Evolutionary conservation across 2,113 vertebrate species (phyloP).

Genomic region (Copsychus sechellarum): DNA sequence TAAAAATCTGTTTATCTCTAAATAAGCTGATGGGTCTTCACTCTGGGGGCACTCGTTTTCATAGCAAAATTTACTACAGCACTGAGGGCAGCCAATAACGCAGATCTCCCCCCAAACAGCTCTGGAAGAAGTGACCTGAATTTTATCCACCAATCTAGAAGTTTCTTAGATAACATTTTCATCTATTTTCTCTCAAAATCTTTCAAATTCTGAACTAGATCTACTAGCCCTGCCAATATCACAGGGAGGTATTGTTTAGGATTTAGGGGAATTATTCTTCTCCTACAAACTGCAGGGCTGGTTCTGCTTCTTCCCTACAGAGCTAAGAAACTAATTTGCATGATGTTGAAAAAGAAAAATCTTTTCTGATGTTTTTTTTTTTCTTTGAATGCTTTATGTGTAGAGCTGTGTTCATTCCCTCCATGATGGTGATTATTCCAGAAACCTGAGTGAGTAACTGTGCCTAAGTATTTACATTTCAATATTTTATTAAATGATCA

Average conservation of each 20-base stretch:
- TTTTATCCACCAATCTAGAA: background rate
- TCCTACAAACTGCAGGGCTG: background rate
- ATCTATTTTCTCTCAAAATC: background rate
- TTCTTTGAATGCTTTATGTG: background rate
- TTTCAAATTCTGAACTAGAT: background rate
- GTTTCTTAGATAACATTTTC: background rate
- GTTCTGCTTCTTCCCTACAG: background rate
- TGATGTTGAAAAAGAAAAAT: constrained; percentile 3
- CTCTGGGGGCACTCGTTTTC: background rate
- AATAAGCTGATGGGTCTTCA: background rate
- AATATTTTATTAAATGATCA: constrained; percentile 48
- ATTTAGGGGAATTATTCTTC: background rate
- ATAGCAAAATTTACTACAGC: background rate
- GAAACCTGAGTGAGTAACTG: background rate
- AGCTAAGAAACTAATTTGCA: constrained; percentile 31
- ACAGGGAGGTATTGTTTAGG: background rate
- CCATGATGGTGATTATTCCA: background rate
- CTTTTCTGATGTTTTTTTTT: constrained; percentile 20
- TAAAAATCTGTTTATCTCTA: background rate
- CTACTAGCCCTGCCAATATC: background rate
- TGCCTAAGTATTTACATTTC: constrained; percentile 38
- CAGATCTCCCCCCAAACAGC: background rate
- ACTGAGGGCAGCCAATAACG: rapidly evolving
- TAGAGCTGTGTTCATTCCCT: background rate
- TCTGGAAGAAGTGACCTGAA: background rate